These are phyloP conservation scores for Chrysogorgia sp. DNA, from an alignment of 92 coral and sea anemone species.

Conservation along the genomic window DNA sequence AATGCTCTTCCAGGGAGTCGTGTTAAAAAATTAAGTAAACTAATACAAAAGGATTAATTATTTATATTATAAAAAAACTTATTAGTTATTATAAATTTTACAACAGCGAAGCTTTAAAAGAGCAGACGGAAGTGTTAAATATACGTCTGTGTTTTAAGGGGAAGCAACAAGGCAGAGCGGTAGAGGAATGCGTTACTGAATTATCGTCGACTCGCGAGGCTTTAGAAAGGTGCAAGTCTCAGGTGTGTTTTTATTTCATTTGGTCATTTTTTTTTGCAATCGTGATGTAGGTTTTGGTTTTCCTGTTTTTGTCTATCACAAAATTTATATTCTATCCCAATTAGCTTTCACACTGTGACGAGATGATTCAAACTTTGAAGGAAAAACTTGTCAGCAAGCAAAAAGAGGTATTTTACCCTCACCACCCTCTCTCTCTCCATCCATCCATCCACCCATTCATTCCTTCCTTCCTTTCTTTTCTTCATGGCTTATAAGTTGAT, in stretches of 20 bases:
- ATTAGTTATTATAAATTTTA: no score
- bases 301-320: not conserved
- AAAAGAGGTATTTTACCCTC: conserved; percentile 85
- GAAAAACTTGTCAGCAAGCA: conserved; percentile 91
- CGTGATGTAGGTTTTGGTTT: not conserved
- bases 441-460: no score
- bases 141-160: not conserved
- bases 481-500: no score
- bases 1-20: no score
- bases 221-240: conserved; percentile 83
- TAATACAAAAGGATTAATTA: no score
- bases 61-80: not conserved
- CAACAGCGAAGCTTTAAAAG: no score
- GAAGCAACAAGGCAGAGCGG: conserved; percentile 76
- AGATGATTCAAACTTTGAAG: conserved; percentile 80
- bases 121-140: not conserved
- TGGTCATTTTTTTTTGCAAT: not conserved
- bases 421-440: no score
- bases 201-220: conserved; percentile 86
- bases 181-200: conserved; percentile 83
- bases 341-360: conserved; percentile 95
- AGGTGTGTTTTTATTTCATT: conserved; percentile 56
- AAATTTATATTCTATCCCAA: conserved; percentile 6
- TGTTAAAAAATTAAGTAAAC: no score
- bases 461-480: no score